Percentiles rank a stretch among this genome's conserved stretches.
Evolutionary conservation across 2,888 invertebrate species (phyloP).

Genomic region (Amaurobius ferox): DNA sequence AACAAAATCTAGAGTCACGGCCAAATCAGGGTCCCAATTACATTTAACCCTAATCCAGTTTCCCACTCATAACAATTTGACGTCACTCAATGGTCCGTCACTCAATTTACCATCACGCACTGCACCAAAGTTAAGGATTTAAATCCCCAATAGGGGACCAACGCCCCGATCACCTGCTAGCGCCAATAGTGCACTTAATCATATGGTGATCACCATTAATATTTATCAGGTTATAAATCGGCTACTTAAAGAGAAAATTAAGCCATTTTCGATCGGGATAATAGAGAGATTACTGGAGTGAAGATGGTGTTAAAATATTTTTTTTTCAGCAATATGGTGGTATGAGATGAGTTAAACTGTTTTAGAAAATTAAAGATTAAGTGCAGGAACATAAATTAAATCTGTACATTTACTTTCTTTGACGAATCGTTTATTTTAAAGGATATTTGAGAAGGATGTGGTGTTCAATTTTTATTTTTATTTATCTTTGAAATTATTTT

Average conservation of each 20-base stretch:
- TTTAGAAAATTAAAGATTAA: too few species aligned
- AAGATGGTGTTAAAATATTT: neutral
- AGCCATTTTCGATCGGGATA: neutral
- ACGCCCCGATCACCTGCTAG: constrained; percentile 67
- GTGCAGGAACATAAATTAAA: too few species aligned
- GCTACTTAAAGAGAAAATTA: constrained; percentile 42
- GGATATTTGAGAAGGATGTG: too few species aligned
- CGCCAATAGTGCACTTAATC: constrained; percentile 53
- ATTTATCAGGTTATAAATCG: constrained; percentile 68
- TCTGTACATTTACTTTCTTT: too few species aligned
- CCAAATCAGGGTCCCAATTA: neutral
- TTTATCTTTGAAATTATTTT: too few species aligned
- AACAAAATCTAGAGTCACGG: neutral
- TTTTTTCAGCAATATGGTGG: neutral
- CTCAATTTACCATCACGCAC: neutral
- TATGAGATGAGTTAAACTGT: too few species aligned
- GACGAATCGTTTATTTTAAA: too few species aligned
- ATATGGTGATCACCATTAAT: constrained; percentile 69
- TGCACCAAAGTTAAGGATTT: neutral
- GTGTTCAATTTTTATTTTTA: too few species aligned
- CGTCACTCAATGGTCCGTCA: neutral
- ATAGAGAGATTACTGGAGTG: neutral
- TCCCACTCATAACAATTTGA: constrained; percentile 12
- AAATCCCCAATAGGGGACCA: constrained; percentile 6
- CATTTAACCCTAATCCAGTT: neutral